These are phyloP conservation scores for Drosophila emarginata DNA, from an alignment of 2,888 invertebrate genomes.

Conservation along the genomic window DNA sequence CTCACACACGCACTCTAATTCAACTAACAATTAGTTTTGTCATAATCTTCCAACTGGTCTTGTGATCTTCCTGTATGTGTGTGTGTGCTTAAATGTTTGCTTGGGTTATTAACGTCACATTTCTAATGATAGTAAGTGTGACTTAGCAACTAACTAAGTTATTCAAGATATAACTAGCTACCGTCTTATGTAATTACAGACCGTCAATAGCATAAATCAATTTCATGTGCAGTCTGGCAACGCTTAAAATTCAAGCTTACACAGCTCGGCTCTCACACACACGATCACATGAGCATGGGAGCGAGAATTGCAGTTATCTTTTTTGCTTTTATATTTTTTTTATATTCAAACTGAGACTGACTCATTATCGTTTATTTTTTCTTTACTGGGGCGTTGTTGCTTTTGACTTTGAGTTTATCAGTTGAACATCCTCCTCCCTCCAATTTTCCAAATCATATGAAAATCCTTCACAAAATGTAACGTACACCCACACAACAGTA, in stretches of 20 bases:
- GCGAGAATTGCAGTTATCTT: constrained; percentile 36
- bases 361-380: constrained; percentile 2
- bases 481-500: constrained; percentile 22
- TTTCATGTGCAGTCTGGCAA: constrained; percentile 35
- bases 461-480: constrained; percentile 48
- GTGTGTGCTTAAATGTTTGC: constrained; percentile 17
- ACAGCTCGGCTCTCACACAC: neutral
- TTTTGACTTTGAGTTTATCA: constrained; percentile 22
- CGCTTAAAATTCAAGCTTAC: neutral
- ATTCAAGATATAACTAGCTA: constrained; percentile 6
- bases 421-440: constrained; percentile 26
- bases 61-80: constrained; percentile 1
- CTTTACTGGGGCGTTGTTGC: constrained; percentile 35
- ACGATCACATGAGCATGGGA: constrained; percentile 46
- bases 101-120: constrained; percentile 26
- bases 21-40: constrained; percentile 3
- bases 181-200: constrained; percentile 31
- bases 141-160: neutral
- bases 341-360: constrained; percentile 13
- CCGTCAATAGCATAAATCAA: constrained; percentile 42
- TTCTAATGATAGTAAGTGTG: constrained; percentile 1
- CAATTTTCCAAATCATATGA: constrained; percentile 17
- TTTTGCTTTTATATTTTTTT: neutral
- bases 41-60: constrained; percentile 7
- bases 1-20: neutral